Evolutionary conservation across 2,797 vertebrate species (phyloP).

Genomic region (Echeneis naucrates): DNA sequence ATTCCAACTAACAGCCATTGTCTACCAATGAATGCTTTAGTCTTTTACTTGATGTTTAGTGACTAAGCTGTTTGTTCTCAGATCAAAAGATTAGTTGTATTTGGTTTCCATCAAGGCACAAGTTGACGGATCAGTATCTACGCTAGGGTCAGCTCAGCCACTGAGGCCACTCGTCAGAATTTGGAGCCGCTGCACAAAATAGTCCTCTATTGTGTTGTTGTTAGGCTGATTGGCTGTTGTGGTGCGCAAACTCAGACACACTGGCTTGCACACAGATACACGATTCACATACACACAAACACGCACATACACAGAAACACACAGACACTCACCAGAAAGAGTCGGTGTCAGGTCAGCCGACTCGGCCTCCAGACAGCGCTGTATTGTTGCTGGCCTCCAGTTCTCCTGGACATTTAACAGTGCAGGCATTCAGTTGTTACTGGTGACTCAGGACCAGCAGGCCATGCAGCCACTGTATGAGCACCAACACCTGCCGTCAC

Average conservation of each 20-base stretch:
- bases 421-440: constrained; percentile 73
- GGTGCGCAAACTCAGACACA: constrained; percentile 49
- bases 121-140: constrained; percentile 62
- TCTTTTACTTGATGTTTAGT: constrained; percentile 59
- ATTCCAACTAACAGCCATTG: constrained; percentile 25
- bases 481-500: constrained; percentile 76
- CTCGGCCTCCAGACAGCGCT: constrained; percentile 69
- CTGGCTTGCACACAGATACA: constrained; percentile 56
- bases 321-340: constrained; percentile 70
- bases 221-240: constrained; percentile 60
- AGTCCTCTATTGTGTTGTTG: constrained; percentile 65
- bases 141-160: constrained; percentile 43
- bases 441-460: constrained; percentile 78
- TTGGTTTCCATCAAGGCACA: constrained; percentile 29
- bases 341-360: constrained; percentile 75
- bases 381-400: constrained; percentile 77
- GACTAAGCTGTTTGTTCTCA: constrained; percentile 64
- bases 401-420: constrained; percentile 72
- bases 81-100: constrained; percentile 68
- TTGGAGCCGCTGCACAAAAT: constrained; percentile 55
- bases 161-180: constrained; percentile 43
- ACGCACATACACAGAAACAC: constrained; percentile 21
- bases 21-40: constrained; percentile 23
- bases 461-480: constrained; percentile 53
- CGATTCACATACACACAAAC: constrained; percentile 35